Percentiles rank a stretch among this genome's conserved stretches.
phyloP scores from a whole-genome alignment of 2,797 vertebrate species.

The Acanthurus lineatus region DNA sequence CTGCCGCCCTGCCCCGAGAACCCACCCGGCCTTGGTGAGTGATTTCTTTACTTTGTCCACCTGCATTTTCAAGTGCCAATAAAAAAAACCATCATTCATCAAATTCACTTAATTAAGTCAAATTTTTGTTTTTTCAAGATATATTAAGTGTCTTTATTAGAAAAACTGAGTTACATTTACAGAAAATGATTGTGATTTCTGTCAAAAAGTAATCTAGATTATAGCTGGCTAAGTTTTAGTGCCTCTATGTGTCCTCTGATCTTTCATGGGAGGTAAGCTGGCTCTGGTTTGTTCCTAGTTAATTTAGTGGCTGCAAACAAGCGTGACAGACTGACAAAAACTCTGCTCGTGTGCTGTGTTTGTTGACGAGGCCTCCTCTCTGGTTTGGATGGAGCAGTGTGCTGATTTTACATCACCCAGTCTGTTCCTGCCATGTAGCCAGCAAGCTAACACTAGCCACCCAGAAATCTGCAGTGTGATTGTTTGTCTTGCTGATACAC shows the following conservation, averaged over 20 bases:
- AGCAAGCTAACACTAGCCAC: not conserved
- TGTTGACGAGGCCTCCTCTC: too few species aligned
- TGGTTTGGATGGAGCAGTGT: too few species aligned
- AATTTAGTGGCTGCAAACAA: too few species aligned
- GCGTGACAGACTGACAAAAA: too few species aligned
- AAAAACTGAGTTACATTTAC: not conserved
- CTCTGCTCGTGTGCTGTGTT: too few species aligned
- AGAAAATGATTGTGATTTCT: not conserved
- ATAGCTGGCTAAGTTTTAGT: not conserved
- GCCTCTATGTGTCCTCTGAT: too few species aligned
- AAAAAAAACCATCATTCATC: not conserved
- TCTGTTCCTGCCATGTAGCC: not conserved
- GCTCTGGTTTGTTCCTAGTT: too few species aligned
- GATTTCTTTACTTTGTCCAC: not conserved
- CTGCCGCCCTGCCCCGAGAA: constrained; percentile 93
- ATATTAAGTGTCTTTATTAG: not conserved
- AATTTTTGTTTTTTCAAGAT: not conserved
- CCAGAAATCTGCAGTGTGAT: not conserved
- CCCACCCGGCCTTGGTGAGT: constrained; percentile 94
- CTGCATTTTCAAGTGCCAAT: not conserved
- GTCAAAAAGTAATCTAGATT: not conserved
- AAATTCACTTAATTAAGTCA: not conserved
- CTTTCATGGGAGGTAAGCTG: too few species aligned
- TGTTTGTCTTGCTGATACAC: not conserved
- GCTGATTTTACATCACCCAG: not conserved